phyloP scores from a whole-genome alignment of 2,113 vertebrate genomes.

The Carlito syrichta region DNA sequence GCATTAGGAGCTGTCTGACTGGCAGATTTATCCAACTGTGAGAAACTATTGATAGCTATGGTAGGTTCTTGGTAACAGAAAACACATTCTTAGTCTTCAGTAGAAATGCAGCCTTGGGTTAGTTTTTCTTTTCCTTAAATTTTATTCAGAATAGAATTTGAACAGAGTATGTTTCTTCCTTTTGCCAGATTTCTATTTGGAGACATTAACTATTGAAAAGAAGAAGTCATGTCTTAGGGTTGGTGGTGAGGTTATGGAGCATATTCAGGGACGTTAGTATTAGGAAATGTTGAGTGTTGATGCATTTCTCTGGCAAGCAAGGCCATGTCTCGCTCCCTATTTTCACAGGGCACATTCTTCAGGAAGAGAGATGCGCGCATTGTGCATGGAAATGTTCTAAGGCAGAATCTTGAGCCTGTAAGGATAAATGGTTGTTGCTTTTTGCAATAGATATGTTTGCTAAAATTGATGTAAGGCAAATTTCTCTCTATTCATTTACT shows the following conservation, averaged over 20 bases:
- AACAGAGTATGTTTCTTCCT: neutral
- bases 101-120: neutral
- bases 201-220: neutral
- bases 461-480: neutral
- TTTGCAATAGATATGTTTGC: neutral
- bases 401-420: neutral
- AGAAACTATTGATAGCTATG: neutral
- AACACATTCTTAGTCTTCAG: neutral
- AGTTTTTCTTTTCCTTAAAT: neutral
- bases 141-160: conserved; percentile 14
- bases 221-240: neutral
- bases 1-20: too few species aligned
- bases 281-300: neutral
- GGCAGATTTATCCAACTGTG: neutral
- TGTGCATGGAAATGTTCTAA: neutral
- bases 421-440: neutral
- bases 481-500: neutral
- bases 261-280: neutral
- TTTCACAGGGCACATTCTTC: neutral
- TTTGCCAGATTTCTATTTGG: neutral
- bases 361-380: neutral
- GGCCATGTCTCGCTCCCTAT: neutral
- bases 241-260: neutral
- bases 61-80: neutral
- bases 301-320: neutral